Evolutionary conservation across 2,888 invertebrate species (phyloP).

Genomic region (Trissoscelio sp.): DNA sequence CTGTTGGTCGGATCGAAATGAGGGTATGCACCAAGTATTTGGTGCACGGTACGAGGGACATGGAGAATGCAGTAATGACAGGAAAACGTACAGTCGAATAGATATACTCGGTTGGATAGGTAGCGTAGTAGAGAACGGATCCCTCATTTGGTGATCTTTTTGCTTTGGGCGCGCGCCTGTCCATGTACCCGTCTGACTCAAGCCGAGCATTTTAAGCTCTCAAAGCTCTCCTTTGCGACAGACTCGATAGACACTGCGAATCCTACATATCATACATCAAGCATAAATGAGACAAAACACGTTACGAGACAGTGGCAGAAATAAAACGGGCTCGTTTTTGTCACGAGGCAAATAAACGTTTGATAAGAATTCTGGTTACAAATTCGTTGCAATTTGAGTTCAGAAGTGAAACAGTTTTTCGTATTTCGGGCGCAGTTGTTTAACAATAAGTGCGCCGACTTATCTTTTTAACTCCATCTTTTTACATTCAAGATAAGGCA

Average conservation of each 20-base stretch:
- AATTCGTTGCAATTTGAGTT: conserved; percentile 39
- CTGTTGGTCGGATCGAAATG: conserved; percentile 73
- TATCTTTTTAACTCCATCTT: conserved; percentile 30
- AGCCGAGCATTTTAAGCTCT: conserved; percentile 77
- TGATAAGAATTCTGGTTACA: conserved; percentile 61
- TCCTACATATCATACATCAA: conserved; percentile 65
- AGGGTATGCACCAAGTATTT: conserved; percentile 74
- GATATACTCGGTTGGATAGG: conserved; percentile 75
- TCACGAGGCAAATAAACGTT: conserved; percentile 40
- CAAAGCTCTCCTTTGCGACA: conserved; percentile 74
- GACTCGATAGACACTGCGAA: conserved; percentile 72
- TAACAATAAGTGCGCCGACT: conserved; percentile 28
- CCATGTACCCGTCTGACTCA: conserved; percentile 69
- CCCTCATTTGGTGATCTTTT: conserved; percentile 78
- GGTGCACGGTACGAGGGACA: conserved; percentile 76
- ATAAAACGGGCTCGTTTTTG: conserved; percentile 56
- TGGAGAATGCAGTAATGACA: conserved; percentile 79
- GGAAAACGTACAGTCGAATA: conserved; percentile 77
- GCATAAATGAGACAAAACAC: conserved; percentile 67
- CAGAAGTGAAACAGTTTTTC: conserved; percentile 21
- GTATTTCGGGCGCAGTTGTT: conserved; percentile 6
- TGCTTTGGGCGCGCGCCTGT: conserved; percentile 75
- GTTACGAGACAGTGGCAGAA: conserved; percentile 57
- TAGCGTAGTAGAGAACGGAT: conserved; percentile 71
- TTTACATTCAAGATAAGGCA: conserved; percentile 20